A percentile compares a stretch with the other conserved stretches of the same genome.
Conservation (phyloP, 2,113 vertebrate genomes). For the Clupea harengus region DNA sequence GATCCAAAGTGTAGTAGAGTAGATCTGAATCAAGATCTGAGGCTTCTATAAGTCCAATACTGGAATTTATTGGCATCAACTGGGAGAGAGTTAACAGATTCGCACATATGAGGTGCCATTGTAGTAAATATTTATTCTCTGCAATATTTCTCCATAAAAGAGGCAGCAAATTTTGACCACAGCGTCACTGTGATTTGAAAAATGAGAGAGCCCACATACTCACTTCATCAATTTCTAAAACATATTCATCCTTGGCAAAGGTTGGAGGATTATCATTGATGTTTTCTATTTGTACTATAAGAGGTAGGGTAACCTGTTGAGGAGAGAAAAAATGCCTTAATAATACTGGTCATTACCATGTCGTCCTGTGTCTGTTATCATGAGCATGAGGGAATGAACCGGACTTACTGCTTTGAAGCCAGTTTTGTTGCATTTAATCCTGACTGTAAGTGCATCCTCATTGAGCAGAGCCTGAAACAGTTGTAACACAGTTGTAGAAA, state of each 20-base stretch:
- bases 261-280: slow-evolving; percentile 74
- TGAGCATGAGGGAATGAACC: not conserved
- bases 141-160: not conserved
- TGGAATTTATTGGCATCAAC: slow-evolving; percentile 66
- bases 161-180: not conserved
- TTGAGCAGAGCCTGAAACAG: slow-evolving; percentile 55
- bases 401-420: slow-evolving; percentile 68
- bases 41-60: slow-evolving; percentile 62
- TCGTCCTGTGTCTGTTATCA: not conserved
- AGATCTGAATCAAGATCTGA: slow-evolving; percentile 66
- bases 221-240: slow-evolving; percentile 71
- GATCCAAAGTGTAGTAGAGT: slow-evolving; percentile 69
- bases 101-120: not conserved
- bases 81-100: slow-evolving; percentile 42
- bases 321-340: not conserved
- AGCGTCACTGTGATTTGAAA: not conserved
- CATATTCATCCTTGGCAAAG: slow-evolving; percentile 64
- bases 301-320: slow-evolving; percentile 60
- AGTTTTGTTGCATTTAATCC: slow-evolving; percentile 64
- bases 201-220: slow-evolving; percentile 23
- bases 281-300: slow-evolving; percentile 64
- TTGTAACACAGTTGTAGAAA: not conserved
- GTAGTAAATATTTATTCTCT: not conserved
- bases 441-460: slow-evolving; percentile 57
- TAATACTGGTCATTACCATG: not conserved